Base-by-base conservation (phyloP, 2,113 vertebrate species). In the Gymnocephalus cernua region DNA sequence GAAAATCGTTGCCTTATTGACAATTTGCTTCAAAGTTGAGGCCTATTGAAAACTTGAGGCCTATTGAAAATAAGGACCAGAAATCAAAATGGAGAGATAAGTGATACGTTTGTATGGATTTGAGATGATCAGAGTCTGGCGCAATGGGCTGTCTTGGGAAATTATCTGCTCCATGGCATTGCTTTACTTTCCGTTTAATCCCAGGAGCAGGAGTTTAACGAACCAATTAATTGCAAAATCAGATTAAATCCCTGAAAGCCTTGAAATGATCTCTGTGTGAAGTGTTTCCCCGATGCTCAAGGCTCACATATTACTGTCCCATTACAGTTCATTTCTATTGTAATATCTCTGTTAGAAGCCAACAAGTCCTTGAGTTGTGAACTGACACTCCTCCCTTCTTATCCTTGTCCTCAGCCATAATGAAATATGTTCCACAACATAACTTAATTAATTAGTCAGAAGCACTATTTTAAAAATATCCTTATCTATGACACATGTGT, bases 181-280 rank as follows among this genome's bases (percentile, higher is more conserved):
- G 77, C 75, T 89, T 92, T 86, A 80, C 89, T 90, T 93, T 93
- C 76, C 16, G 10, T 89, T 87, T 87, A 89, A 88, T 93, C 90
- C 86, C 88, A 84, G 56, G 90, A 93, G 90, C 67, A 77, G 68
- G 67, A 87, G 71, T 89, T 88, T 93, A 92, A 93, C 63, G 62
- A 93, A 92, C 80, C 90, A 93, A 88, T 92, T 93, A 93, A 92
- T 92, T 91, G 83, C 81, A 66, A 87, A 93, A 90, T 93, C 86
- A 89, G 82, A 92, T 91, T 91, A 88, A 87, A 86, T 92, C 83
- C 80, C 82, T 61, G 50, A 85, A 93, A 86, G 82, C 68, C 77
- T 69, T 57, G 32, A 90, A 90, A 91, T 78, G 57, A 91, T 89
- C 81, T 88, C 57, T 50, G 72, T 84, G 86, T 89, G 66, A 85